Base-by-base conservation (phyloP, 2,113 vertebrate genomes). In the Oryzias celebensis region DNA sequence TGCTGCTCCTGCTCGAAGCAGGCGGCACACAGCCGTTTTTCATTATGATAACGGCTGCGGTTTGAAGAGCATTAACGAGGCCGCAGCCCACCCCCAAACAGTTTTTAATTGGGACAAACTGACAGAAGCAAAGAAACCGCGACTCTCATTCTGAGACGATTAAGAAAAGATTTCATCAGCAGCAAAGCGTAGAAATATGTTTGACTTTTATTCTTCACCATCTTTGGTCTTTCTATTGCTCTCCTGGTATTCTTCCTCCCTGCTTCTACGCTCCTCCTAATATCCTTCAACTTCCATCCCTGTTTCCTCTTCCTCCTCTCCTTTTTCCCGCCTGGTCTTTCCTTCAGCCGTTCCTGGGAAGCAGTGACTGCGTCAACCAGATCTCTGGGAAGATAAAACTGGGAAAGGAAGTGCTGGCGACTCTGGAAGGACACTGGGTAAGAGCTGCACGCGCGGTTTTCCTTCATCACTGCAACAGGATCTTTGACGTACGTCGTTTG, bases 361-460 rank as follows among this genome's bases (percentile, higher is more conserved):
- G 93, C 87, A 95, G 93, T 28, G 97, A 99, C 88, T 94, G 89
- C 50, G 94, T 98, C 81, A 99, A 99, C 86, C 95, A 97, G 92
- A 90, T 98, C 92, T 92, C 87, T 71, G 97, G 97, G 18, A 99
- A 95, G 88, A 97, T 99, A 81, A 98, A 98, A 81, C 91, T 98
- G 83, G 96, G 97, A 65, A 98, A 98, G 86, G 96, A 99, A 90
- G 96, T 98, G 74, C 84, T 99, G 68, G 96, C 96, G n/a, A 93
- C 94, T 36, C 88, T 99, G 66, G 96, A 99, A 69, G 97, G 97
- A 49, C 97, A 98, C 70, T 99, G 97, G 97, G 97, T 99, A 86
- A 94, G 95, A 52, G 20, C 16, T 24, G 15, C 26, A 36, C n/a
- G 58, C 26, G 8, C 3, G 24, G 17, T n/a, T 20, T 4, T n/a